Percentiles rank a stretch among this genome's conserved stretches.
Evolutionary conservation across 2,113 vertebrate genomes (phyloP).

Genomic region (Tragulus kanchil): DNA sequence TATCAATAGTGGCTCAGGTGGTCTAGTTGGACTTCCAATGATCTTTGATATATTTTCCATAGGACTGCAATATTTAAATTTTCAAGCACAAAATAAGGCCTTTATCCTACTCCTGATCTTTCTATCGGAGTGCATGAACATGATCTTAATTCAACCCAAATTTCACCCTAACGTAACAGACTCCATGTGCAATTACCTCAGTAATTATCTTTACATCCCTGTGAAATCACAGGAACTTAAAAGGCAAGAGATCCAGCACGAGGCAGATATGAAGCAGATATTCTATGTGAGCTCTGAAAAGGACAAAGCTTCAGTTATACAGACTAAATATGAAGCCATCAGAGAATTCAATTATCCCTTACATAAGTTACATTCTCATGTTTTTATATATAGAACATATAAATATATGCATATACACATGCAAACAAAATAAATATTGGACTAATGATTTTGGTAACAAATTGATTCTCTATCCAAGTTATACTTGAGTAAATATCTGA

Average conservation of each 20-base stretch:
- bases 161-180: neutral
- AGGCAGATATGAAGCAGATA: neutral
- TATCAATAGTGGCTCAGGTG: neutral
- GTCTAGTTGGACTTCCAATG: neutral
- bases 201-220: neutral
- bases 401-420: neutral
- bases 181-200: neutral
- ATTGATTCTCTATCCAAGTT: neutral
- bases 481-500: neutral
- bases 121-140: neutral
- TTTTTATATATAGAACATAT: neutral
- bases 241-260: neutral
- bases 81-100: neutral
- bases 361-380: neutral
- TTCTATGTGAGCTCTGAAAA: neutral
- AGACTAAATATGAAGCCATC: neutral
- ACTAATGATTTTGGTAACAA: neutral
- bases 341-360: conserved; percentile 33
- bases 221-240: neutral
- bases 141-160: neutral
- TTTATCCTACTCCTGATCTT: neutral
- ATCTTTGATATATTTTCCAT: neutral
- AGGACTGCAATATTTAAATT: neutral
- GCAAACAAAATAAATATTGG: neutral
- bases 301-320: neutral